A percentile compares a stretch with the other conserved stretches of the same genome.
phyloP scores from a whole-genome alignment of 2,888 invertebrate species.

The Reticulitermes lucifugus region DNA sequence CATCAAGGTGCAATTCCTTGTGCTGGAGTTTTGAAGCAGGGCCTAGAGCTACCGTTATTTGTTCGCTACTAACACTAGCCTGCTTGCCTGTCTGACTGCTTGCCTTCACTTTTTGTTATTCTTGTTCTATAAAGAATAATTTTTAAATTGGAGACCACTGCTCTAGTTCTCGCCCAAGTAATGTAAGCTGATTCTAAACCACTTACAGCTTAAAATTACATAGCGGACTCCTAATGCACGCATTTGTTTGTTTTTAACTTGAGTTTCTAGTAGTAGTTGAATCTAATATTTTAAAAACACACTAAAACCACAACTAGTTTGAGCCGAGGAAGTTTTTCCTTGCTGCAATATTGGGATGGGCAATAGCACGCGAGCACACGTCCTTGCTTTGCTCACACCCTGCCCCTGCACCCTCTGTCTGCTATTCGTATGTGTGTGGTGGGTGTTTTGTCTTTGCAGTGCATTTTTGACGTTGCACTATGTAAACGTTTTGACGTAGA shows the following conservation, averaged over 20 bases:
- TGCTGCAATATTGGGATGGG: not conserved
- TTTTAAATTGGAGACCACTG: slow-evolving; percentile 54
- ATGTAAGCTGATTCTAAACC: slow-evolving; percentile 51
- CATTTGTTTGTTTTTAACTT: slow-evolving; percentile 31
- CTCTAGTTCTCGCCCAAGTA: slow-evolving; percentile 53
- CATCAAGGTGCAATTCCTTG: slow-evolving; percentile 43
- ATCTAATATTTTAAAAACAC: slow-evolving; percentile 31
- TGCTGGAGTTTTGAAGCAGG: not conserved
- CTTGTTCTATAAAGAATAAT: not conserved
- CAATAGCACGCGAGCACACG: slow-evolving; percentile 7
- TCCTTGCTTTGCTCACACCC: slow-evolving; percentile 33
- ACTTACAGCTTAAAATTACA: slow-evolving; percentile 53
- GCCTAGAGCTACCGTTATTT: not conserved
- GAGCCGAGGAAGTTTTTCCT: not conserved
- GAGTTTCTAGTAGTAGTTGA: slow-evolving; percentile 38
- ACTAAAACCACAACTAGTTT: slow-evolving; percentile 18
- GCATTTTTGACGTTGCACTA: not conserved
- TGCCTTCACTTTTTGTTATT: slow-evolving; percentile 31
- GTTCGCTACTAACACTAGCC: not conserved
- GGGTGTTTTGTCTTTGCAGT: slow-evolving; percentile 32
- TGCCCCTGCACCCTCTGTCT: slow-evolving; percentile 19
- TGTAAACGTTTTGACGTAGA: slow-evolving; percentile 6
- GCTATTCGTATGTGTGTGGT: slow-evolving; percentile 33
- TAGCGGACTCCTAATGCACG: slow-evolving; percentile 50
- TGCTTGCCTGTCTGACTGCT: slow-evolving; percentile 25